Evolutionary conservation across 2,113 vertebrate genomes (phyloP), one percentile per base, ranked within the genome.

Genomic region (Tursiops truncatus): DNA sequence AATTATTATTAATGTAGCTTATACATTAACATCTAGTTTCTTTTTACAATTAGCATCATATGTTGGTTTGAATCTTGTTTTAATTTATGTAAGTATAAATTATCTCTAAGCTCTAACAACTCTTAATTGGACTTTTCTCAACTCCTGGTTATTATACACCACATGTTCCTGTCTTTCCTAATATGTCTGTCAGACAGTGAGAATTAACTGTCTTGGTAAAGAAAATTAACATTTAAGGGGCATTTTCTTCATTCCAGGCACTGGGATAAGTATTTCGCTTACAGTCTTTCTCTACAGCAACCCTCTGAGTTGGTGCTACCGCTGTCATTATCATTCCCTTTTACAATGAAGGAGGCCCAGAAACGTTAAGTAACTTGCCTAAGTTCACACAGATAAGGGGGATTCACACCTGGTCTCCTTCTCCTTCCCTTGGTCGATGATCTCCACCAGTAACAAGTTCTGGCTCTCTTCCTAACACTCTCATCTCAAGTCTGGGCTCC

Each of bases 141-240:
- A n/a, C 25, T 96, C 23, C 33, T 80, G 23, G 67, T 91, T 93
- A 85, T 84, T 86, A 77, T 4, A 90, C 21, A 36, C 74, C 94
- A 96, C 96, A 90, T 97, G 80, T 92, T 94, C 25, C 79, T 94
- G 18, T 68, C 50, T 94, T 93, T 87, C 79, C 77, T 85, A 81
- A 33, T 58, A 82, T 56, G 33, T 73, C 23, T 79, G 56, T 33
- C 63, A 38, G 86, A 96, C 41, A 93, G 33, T 62, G 23, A 86
- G 58, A 87, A 93, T 77, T 25, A 89, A 90, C 36, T 23, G 5
- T 79, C 77, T 74, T 88, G 53, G 41, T 65, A 85, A 91, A 60
- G 58, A 79, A 96, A 89, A 71, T 71, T 79, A 96, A 90, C 33
- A 87, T 41, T 60, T 50, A 91, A 83, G 38, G 41, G 21, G 10